Base-by-base conservation (phyloP, 2,888 invertebrate genomes). In the Dryomyza anilis region DNA sequence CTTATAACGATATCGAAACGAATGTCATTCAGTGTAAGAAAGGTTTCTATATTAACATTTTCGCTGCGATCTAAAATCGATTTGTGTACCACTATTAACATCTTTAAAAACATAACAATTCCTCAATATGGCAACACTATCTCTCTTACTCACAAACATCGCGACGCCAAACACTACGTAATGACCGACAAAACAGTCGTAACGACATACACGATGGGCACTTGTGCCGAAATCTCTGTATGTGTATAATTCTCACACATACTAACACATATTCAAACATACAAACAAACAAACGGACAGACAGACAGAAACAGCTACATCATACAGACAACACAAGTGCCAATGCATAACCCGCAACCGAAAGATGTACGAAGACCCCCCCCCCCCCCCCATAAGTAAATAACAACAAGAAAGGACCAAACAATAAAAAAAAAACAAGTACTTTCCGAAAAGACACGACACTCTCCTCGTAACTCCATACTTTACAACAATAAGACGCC, bases 161-260 rank as follows among this genome's bases (percentile, higher is more conserved):
- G n/a, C 25, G 16, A 25, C 23, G 50, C 25, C 4, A 25, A 27
- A 52, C 7, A 52, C 12, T 27, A 23, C 25, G 27, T 52, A 27
- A 52, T 52, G 50, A 52, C 50, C 50, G 50, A n/a, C 50, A 52
- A 52, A 25, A 52, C 50, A 52, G 50, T 25, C 12, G 25, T 25
- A 52, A 25, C 19, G 19, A 43, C 16, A 43, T 43, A 43, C 43
- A 16, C 50, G 50, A 52, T 27, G 23, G 50, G 50, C 50, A 52
- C 50, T 52, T 52, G 29, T 52, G 27, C 8, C 50, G 27, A 27
- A n/a, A 21, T 43, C 2, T 8, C 56, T 62, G 55, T n/a, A 30
- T 66, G 58, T 46, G 60, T 30, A 62, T 64, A 57, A 56, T 53
- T n/a, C 48, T 64, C 45, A 53, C 52, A 64, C 63, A 67, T 68